Base-by-base conservation (phyloP, 2,888 invertebrate species). In the Onchidella celtica region DNA sequence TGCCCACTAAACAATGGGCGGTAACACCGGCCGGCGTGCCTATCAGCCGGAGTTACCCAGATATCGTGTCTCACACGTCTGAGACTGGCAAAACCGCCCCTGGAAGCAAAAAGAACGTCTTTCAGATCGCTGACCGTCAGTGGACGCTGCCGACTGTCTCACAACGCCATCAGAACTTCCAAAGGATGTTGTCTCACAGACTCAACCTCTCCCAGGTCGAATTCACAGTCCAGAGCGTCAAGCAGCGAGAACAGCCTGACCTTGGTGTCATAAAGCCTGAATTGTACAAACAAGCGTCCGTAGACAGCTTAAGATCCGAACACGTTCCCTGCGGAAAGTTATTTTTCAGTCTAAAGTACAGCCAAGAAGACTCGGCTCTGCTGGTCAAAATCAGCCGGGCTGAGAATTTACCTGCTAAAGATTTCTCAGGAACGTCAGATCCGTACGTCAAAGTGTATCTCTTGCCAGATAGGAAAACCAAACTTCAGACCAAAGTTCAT, bases 401-500 rank as follows among this genome's bases (percentile, higher is more conserved):
- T 0, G 95, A 95, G 66, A 96, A 96, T 90, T 94, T 97, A n/a
- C 97, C 97, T 0, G 95, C 96, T 81, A 97, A 96, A 92, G 97
- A 97, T 88, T 96, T 97, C 83, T 95, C 96, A 0, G 97, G 96
- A 11, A 97, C 97, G 91, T 96, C 96, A 84, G 97, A 97, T 93
- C 97, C 97, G 0, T 97, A 97, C 93, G 96, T 97, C 86, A 97
- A 97, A 93, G 95, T 97, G 75, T 96, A 97, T 92, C 95, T 97
- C 0, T 94, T 97, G 21, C 97, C 97, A 0, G 97, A 97, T 89
- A 94, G 97, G 86, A 96, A 97, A 93, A 96, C 96, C 94, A 97
- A 97, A 93, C 97, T 96, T 92, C 97, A 97, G 92, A 97, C 97
- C 2, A 96, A 97, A 93, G 94, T 94, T 55, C 96, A 97, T 88